Evolutionary conservation across 1,140 invertebrate species (phyloP), one percentile per base, ranked within the genome.

Genomic region (Mya arenaria): DNA sequence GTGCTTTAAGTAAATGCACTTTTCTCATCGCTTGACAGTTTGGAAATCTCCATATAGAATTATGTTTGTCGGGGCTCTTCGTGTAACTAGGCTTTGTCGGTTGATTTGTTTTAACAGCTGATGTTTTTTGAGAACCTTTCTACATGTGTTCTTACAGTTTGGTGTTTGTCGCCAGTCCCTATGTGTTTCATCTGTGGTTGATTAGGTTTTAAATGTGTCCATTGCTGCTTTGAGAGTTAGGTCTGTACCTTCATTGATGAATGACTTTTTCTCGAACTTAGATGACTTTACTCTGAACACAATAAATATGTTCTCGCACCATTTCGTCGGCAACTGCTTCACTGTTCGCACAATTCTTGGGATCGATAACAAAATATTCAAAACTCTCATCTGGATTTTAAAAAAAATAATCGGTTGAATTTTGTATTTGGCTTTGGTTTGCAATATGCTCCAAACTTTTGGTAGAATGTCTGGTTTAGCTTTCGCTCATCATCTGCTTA

Each of bases 331-430:
- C 1, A 5, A 37, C 41, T 13, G 52, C 68, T 0, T 15, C 68
- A 6, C 39, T 25, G 44, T 80, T 74, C 10, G 56, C 37, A 71
- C 77, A 80, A 30, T 80, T 60, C 39, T 58, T 79, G 3, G 80
- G n/a, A 19, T 84, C 69, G 5, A 71, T 84, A 3, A 80, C 71
- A 75, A 80, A 84, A 30, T 84, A 69, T 32, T 84, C 62, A 37
- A 84, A 80, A 23, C 48, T 56, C 69, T 84, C 75, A 41, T 6
- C 32, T 13, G 41, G 44, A 15, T 6, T 19, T 34, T 84, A 75
- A n/a, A 5, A 66, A 84, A 28, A 65, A 58, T 34, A 65, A 84
- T 56, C 82, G 55, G 13, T 34, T 52, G 55, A 72, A 66, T 19
- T 72, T 71, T 0, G n/a, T 55, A 34, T 79, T 84, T 0, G 55